Evolutionary conservation across 1,140 invertebrate genomes (phyloP), one percentile per base, ranked within the genome.

Genomic region (Grapholita molesta): DNA sequence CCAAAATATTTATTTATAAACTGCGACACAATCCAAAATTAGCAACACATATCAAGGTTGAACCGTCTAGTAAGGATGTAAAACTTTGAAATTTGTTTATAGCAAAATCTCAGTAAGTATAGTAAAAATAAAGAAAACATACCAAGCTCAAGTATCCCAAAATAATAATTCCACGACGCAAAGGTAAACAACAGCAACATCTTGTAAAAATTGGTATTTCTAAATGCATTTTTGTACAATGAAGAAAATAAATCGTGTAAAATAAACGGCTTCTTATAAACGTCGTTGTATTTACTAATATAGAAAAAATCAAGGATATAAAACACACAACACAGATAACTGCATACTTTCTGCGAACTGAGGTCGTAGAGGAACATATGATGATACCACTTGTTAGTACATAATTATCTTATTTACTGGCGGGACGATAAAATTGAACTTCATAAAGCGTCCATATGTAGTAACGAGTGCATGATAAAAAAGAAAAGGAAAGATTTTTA

Each of bases 71-170:
- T n/a, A n/a, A n/a, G n/a, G n/a, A n/a, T n/a, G n/a, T n/a, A n/a
- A n/a, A n/a, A n/a, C n/a, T n/a, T n/a, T n/a, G n/a, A n/a, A n/a
- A n/a, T n/a, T n/a, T n/a, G n/a, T n/a, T n/a, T n/a, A n/a, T n/a
- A n/a, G n/a, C n/a, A n/a, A n/a, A n/a, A n/a, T n/a, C n/a, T n/a
- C n/a, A n/a, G n/a, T n/a, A n/a, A n/a, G 55, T 35, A 28, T 68
- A 28, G 33, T 53, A 65, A 35, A 42, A 42, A 32, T 52, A 66
- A 57, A 64, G 64, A 69, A 48, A 21, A 79, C 85, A 76, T 71
- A 87, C 85, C 71, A 87, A 75, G 71, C 82, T 83, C 33, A 81
- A 69, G 57, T 85, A 87, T 71, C 78, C 78, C 68, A 82, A 84
- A 55, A 84, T 83, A 8, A 76, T 75, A 2, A 87, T 70, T 8